A percentile compares a stretch with the other conserved stretches of the same genome.
These are phyloP conservation scores for Scaptomyza reducta DNA, from an alignment of 2,888 invertebrate genomes.

Conservation along the genomic window DNA sequence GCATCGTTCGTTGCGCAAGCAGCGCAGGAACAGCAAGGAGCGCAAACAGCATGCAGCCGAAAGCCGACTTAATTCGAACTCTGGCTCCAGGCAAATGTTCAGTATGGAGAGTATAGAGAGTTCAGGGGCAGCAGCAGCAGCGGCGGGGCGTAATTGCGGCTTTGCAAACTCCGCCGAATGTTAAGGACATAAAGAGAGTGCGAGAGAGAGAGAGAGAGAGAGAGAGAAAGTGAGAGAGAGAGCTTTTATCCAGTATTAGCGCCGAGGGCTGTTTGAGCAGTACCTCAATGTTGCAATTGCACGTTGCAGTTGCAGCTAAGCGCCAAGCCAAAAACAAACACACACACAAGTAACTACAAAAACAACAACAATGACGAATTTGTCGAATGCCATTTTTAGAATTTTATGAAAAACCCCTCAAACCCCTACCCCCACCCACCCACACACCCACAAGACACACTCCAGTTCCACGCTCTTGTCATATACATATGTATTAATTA, in stretches of 20 bases:
- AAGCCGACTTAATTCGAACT: neutral
- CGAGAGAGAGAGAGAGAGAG: neutral
- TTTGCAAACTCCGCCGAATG: constrained; percentile 15
- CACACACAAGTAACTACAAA: neutral
- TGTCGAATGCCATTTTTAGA: constrained; percentile 56
- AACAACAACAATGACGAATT: constrained; percentile 36
- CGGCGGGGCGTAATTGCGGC: neutral
- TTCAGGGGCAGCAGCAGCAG: constrained; percentile 1
- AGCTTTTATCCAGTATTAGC: constrained; percentile 47
- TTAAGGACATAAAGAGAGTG: neutral
- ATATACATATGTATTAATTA: constrained; percentile 41
- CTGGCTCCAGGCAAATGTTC: constrained; percentile 6
- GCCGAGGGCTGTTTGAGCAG: constrained; percentile 26
- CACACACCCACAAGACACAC: neutral
- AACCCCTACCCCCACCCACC: no score
- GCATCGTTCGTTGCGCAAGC: constrained; percentile 27
- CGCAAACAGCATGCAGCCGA: constrained; percentile 10
- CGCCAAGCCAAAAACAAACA: constrained; percentile 20
- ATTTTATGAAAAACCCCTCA: constrained; percentile 21
- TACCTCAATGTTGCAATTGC: constrained; percentile 18
- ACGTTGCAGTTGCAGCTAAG: neutral
- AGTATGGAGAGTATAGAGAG: constrained; percentile 41
- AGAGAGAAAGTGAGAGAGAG: neutral
- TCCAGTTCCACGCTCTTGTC: constrained; percentile 20
- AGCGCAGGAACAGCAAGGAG: constrained; percentile 36